These are phyloP conservation scores for Vultur gryphus DNA, from an alignment of 2,797 vertebrate genomes.

Conservation along the genomic window DNA sequence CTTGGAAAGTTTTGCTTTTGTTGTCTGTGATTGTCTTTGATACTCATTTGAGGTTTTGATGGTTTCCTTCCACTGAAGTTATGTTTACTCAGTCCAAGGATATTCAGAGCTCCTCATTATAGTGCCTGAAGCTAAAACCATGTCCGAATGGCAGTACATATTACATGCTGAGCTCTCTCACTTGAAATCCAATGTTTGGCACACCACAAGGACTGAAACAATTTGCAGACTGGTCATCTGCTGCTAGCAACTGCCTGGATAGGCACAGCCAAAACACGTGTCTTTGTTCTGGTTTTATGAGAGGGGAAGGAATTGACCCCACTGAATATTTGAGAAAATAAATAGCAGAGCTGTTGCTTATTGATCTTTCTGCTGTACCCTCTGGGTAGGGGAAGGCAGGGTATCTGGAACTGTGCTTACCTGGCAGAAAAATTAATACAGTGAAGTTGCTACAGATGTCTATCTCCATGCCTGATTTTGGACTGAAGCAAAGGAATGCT, in stretches of 20 bases:
- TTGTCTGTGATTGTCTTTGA: constrained; percentile 59
- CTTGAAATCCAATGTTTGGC: not conserved
- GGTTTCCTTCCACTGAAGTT: constrained; percentile 48
- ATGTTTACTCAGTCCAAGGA: constrained; percentile 46
- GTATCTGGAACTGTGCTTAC: not conserved
- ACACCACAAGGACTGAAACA: not conserved
- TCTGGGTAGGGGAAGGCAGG: not conserved
- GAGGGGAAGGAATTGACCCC: not conserved
- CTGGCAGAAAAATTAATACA: not conserved
- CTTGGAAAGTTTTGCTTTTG: constrained; percentile 40
- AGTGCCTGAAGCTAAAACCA: constrained; percentile 25
- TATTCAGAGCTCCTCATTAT: constrained; percentile 33
- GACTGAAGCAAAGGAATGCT: not conserved
- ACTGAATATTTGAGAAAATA: not conserved
- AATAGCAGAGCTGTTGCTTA: not conserved
- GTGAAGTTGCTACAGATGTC: not conserved
- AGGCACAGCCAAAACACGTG: not conserved
- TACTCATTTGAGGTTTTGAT: constrained; percentile 56
- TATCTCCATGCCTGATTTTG: not conserved
- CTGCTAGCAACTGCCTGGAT: not conserved
- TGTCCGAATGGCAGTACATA: not conserved
- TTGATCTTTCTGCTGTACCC: not conserved
- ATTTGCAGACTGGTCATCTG: not conserved
- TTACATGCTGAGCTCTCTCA: constrained; percentile 1
- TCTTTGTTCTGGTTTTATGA: not conserved